A percentile compares a stretch with the other conserved stretches of the same genome.
phyloP scores from a whole-genome alignment of 2,888 invertebrate genomes.

The Tigriopus californicus region DNA sequence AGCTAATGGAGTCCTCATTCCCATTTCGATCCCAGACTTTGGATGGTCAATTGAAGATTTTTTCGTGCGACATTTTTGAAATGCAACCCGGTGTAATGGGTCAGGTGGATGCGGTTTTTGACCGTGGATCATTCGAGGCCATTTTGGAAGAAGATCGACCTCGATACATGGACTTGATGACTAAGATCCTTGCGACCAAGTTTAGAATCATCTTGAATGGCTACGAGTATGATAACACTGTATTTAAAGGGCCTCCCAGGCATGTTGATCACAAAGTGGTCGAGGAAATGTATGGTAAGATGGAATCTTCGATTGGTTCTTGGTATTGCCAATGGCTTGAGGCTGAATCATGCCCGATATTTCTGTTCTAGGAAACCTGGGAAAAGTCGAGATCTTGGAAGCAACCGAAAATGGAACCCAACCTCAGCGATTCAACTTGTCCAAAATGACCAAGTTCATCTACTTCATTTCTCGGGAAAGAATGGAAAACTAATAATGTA shows the following conservation, averaged over 20 bases:
- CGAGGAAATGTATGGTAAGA: no score
- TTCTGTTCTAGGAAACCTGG: no score
- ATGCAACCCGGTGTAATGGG: background rate
- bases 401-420: no score
- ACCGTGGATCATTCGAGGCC: slow-evolving; percentile 8
- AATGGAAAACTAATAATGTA: no score
- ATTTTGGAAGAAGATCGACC: background rate
- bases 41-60: background rate
- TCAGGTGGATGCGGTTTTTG: background rate
- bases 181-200: background rate
- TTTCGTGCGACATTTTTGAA: background rate
- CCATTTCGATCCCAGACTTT: background rate
- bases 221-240: slow-evolving; percentile 1
- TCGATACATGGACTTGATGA: background rate
- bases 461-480: no score
- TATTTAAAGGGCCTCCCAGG: slow-evolving; percentile 7
- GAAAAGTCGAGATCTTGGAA: no score
- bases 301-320: no score
- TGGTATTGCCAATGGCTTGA: no score
- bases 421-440: no score
- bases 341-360: no score
- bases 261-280: background rate
- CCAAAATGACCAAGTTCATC: no score
- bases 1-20: no score
- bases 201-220: slow-evolving; percentile 1